Evolutionary conservation across 2,797 vertebrate species (phyloP).

Genomic region (Neopelma chrysocephalum): DNA sequence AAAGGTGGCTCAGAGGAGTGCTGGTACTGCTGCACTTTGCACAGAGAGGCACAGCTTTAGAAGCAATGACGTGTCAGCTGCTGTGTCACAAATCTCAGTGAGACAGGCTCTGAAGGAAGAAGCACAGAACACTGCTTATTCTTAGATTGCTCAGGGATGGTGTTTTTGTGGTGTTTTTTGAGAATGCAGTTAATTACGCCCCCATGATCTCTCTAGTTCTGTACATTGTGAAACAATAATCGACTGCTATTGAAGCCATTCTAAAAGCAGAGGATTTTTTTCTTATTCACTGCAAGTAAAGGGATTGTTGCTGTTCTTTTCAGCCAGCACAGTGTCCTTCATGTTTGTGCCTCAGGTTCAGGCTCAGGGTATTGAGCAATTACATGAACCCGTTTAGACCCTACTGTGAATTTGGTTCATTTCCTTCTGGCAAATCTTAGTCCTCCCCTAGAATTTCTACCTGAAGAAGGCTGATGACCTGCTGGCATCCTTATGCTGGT

Average conservation of each 20-base stretch:
- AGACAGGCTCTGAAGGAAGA: neutral
- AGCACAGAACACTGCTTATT: neutral
- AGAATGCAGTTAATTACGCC: neutral
- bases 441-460: neutral
- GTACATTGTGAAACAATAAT: neutral
- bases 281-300: neutral
- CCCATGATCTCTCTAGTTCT: neutral
- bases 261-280: neutral
- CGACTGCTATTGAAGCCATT: neutral
- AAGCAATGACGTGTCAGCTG: neutral
- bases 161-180: neutral
- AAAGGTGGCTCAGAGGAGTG: neutral
- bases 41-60: neutral
- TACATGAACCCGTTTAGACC: neutral
- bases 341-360: neutral
- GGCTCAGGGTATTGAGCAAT: neutral
- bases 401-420: neutral
- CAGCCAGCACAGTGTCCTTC: neutral
- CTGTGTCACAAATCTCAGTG: neutral
- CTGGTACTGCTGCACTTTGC: neutral
- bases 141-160: neutral
- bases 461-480: neutral
- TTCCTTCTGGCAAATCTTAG: neutral
- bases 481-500: neutral
- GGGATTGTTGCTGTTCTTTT: neutral